A percentile compares a stretch with the other conserved stretches of the same genome.
phyloP scores from a whole-genome alignment of 2,113 vertebrate species.

The Petrocephalus zakoni region DNA sequence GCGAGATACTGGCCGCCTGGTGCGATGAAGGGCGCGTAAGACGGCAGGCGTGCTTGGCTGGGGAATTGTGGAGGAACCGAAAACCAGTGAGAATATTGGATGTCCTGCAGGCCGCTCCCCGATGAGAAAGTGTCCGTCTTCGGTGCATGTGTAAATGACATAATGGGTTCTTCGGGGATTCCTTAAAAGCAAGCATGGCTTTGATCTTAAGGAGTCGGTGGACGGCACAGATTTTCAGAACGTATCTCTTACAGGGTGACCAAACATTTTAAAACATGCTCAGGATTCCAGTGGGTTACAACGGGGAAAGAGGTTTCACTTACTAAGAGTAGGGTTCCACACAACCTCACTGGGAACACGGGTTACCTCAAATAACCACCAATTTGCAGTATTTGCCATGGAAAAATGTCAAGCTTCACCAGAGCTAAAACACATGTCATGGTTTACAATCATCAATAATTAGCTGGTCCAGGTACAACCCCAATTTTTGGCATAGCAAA shows the following conservation, averaged over 20 bases:
- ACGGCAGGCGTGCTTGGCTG: neutral
- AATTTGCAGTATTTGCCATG: neutral
- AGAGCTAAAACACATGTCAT: neutral
- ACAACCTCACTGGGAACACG: neutral
- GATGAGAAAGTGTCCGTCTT: neutral
- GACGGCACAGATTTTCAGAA: neutral
- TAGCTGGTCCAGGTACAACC: neutral
- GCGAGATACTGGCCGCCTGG: neutral
- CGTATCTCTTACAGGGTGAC: neutral
- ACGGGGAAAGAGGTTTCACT: neutral
- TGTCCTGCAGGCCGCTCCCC: neutral
- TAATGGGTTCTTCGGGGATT: neutral
- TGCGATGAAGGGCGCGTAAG: neutral
- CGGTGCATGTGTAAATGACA: neutral
- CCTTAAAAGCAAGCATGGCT: neutral
- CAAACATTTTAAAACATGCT: neutral
- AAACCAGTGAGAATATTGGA: neutral
- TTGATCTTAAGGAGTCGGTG: neutral
- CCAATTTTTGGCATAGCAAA: neutral
- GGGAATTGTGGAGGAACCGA: neutral
- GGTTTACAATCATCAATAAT: neutral
- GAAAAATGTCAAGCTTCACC: neutral
- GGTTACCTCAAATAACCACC: neutral
- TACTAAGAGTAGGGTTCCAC: neutral
- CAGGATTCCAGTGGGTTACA: neutral